Percentiles rank a stretch among this genome's conserved stretches.
Conservation (phyloP, 2,797 vertebrate genomes). For the Chaetophractus vellerosus region DNA sequence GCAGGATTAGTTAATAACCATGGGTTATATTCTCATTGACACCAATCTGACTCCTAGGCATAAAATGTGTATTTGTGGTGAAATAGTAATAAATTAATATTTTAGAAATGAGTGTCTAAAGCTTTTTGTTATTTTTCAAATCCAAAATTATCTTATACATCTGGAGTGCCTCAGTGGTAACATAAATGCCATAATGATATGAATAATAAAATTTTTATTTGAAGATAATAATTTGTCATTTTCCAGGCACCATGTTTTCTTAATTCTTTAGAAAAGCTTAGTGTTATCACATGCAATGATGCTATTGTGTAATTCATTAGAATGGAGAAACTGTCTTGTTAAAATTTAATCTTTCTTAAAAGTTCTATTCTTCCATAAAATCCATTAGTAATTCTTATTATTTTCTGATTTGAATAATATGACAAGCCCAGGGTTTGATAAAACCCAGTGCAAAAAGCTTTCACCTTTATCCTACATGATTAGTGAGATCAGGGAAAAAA, state of each 20-base stretch:
- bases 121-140: neutral
- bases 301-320: neutral
- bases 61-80: neutral
- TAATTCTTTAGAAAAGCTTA: constrained; percentile 3
- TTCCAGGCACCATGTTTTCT: neutral
- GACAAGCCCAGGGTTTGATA: neutral
- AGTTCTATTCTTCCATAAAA: constrained; percentile 27
- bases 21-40: neutral
- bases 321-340: neutral
- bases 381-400: constrained; percentile 36
- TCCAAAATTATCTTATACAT: neutral
- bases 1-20: neutral
- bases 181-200: neutral
- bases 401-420: constrained; percentile 52
- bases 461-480: neutral
- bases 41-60: neutral
- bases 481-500: neutral
- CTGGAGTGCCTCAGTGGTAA: neutral
- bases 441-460: neutral
- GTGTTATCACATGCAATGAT: neutral
- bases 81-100: neutral
- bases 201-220: neutral
- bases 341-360: constrained; percentile 41
- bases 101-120: neutral
- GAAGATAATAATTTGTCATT: constrained; percentile 44